phyloP scores from a whole-genome alignment of 2,797 vertebrate species.

The Halcyon chelicuti region DNA sequence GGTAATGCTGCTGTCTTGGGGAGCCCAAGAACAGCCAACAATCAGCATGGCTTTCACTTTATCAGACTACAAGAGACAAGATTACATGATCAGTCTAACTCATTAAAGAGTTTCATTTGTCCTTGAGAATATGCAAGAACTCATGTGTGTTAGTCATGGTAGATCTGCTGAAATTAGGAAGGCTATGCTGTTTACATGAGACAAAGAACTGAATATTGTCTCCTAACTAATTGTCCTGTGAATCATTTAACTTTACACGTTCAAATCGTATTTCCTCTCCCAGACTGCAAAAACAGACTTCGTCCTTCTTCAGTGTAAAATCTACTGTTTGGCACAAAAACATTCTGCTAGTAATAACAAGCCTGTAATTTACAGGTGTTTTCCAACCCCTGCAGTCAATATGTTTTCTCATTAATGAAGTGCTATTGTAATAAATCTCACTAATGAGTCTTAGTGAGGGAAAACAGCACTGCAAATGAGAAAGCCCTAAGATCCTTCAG shows the following conservation, averaged over 20 bases:
- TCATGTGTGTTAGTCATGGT: fast-evolving
- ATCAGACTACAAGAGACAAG: background rate
- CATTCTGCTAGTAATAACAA: background rate
- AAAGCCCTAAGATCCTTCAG: background rate
- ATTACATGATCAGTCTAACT: background rate
- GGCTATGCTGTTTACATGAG: background rate
- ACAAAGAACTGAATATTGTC: background rate
- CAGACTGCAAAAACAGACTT: background rate
- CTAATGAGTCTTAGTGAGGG: background rate
- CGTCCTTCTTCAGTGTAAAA: background rate
- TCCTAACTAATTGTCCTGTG: background rate
- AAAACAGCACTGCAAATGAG: background rate
- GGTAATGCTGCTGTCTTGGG: background rate
- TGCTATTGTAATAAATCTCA: background rate
- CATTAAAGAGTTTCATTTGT: background rate
- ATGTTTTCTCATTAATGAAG: background rate
- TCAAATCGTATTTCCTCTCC: background rate
- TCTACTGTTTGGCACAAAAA: background rate
- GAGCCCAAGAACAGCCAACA: background rate
- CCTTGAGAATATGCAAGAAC: background rate
- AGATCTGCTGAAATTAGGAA: background rate
- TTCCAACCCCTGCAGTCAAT: background rate
- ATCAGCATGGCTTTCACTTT: background rate
- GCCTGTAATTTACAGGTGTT: background rate
- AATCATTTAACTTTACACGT: background rate